Evolutionary conservation across 2,113 vertebrate genomes (phyloP).

Genomic region (Cichladusa arquata): DNA sequence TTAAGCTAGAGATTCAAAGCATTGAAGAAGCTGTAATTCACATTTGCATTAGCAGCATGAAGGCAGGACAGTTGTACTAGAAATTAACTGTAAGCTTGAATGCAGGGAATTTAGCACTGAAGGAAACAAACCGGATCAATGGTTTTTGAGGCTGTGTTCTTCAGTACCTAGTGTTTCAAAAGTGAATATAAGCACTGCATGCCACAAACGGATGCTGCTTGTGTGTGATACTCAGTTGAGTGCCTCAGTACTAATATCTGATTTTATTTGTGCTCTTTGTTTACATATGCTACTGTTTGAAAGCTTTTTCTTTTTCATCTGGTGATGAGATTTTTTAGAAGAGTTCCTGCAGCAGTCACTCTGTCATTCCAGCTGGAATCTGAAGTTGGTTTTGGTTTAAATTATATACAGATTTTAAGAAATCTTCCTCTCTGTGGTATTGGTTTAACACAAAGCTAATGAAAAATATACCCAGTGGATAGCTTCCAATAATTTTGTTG

Average conservation of each 20-base stretch:
- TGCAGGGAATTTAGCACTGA: neutral
- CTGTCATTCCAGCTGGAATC: neutral
- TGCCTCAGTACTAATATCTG: neutral
- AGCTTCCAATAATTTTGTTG: neutral
- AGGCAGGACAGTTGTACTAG: neutral
- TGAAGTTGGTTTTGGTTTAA: neutral
- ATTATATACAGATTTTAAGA: neutral
- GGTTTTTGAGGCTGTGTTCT: neutral
- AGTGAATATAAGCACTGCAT: neutral
- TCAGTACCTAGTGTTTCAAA: neutral
- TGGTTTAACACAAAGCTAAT: neutral
- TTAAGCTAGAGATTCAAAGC: neutral
- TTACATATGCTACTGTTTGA: neutral
- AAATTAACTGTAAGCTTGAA: neutral
- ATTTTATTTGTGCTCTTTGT: neutral
- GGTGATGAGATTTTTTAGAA: neutral
- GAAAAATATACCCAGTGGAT: neutral
- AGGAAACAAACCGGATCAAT: neutral
- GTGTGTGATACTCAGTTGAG: neutral
- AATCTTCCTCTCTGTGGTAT: accelerated
- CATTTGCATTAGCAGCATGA: neutral
- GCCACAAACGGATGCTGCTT: neutral
- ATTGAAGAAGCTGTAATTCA: neutral
- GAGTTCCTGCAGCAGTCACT: neutral
- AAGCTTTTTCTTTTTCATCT: neutral